A percentile compares a stretch with the other conserved stretches of the same genome.
These are phyloP conservation scores for Brachionus rubens DNA, from an alignment of 1,140 invertebrate genomes.

Conservation along the genomic window DNA sequence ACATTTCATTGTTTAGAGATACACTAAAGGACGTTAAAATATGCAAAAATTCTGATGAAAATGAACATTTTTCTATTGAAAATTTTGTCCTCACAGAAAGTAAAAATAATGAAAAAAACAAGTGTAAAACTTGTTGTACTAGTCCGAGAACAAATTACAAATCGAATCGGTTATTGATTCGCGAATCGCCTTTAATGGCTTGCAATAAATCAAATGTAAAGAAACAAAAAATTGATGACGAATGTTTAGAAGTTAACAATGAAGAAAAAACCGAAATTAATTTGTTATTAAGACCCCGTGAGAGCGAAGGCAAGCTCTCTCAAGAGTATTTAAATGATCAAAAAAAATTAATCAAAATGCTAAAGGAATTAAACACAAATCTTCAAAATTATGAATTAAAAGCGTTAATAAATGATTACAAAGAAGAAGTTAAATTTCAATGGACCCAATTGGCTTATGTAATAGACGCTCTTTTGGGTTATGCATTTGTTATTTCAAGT, in stretches of 20 bases:
- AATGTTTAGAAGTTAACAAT: too few species aligned
- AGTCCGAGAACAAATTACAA: neutral
- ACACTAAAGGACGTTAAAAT: too few species aligned
- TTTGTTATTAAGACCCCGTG: neutral
- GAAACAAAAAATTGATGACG: neutral
- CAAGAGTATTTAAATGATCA: neutral
- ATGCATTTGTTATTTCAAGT: slow-evolving; percentile 11
- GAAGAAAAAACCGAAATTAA: too few species aligned
- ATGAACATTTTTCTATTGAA: neutral
- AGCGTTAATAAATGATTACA: neutral
- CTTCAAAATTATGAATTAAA: slow-evolving; percentile 5
- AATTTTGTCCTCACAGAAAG: neutral
- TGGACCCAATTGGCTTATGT: slow-evolving; percentile 39
- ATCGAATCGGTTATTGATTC: neutral
- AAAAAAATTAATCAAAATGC: slow-evolving; percentile 3
- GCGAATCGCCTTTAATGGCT: neutral
- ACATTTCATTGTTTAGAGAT: neutral
- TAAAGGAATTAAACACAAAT: slow-evolving; percentile 13
- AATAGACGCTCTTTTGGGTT: slow-evolving; percentile 28
- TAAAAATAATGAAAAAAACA: neutral
- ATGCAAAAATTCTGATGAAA: neutral
- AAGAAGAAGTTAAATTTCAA: slow-evolving; percentile 42
- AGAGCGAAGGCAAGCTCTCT: neutral
- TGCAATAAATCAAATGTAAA: neutral
- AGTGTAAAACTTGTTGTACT: neutral